Conservation (phyloP, 2,797 vertebrate species). For the Amblyraja radiata region DNA sequence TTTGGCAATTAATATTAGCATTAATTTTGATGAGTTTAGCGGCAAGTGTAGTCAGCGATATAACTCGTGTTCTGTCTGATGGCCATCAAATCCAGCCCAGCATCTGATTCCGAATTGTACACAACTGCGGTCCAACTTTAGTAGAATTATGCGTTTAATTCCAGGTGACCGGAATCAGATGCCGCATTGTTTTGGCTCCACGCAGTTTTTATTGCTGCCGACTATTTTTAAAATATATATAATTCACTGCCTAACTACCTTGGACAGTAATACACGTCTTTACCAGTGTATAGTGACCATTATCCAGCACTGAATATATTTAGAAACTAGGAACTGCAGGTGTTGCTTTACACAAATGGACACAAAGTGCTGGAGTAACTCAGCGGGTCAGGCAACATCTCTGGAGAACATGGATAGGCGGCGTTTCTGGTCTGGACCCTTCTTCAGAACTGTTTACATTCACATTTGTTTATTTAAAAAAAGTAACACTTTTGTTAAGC, state of each 20-base stretch:
- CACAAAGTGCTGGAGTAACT: too few species aligned
- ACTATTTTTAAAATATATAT: background rate
- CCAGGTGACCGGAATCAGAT: background rate
- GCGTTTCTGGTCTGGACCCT: too few species aligned
- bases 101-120: too few species aligned
- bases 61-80: background rate
- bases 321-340: too few species aligned
- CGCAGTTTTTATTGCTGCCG: background rate
- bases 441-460: too few species aligned
- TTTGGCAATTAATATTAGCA: background rate
- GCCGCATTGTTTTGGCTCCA: background rate
- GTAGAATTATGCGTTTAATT: background rate
- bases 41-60: background rate
- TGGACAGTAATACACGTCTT: background rate
- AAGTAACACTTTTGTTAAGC: background rate
- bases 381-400: too few species aligned
- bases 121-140: background rate
- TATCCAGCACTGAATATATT: background rate
- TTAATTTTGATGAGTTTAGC: background rate
- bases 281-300: background rate
- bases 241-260: background rate
- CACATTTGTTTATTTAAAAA: too few species aligned
- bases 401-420: too few species aligned
- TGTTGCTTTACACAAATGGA: too few species aligned
- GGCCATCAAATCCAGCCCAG: background rate